Evolutionary conservation across 2,888 invertebrate species (phyloP), one percentile per base, ranked within the genome.

Genomic region (Rhorus exstirpatorius): DNA sequence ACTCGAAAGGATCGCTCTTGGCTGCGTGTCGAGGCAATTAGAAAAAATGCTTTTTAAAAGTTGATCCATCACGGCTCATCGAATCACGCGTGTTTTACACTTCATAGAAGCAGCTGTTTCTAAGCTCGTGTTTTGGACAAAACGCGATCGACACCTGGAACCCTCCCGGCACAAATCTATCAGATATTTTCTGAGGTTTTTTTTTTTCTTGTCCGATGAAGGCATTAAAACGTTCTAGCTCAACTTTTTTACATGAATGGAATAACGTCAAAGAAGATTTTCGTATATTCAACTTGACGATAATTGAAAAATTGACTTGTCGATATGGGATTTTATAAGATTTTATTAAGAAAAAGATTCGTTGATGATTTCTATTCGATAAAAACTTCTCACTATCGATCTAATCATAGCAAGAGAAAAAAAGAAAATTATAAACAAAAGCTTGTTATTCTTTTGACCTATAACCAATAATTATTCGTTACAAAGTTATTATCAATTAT

Each of bases 31-130:
- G 86, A 83, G 77, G 86, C 90, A 91, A 92, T 91, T 91, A 92
- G 87, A 89, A 88, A 88, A 90, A 90, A 90, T 90, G 91, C 89
- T 91, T 91, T 91, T 91, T 89, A 89, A 89, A 89, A 90, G 87
- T 90, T 91, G 90, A 91, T 91, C 90, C 87, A 91, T 91, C 90
- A 91, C 88, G 84, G 85, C 35, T 12, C 84, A 84, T 83, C 86
- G 84, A 81, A 71, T 67, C 83, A 83, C 60, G 86, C 88, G 88
- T 88, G 87, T 87, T 88, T 19, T 46, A 44, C 58, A 31, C 71
- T 7, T 26, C n/a, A n/a, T 8, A 41, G 24, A 65, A 79, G 79
- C 90, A 88, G 90, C 89, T 91, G 90, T 86, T 68, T 70, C 31
- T 24, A 14, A 19, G n/a, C 19, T 17, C 3, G 12, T 24, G 8